Conservation (phyloP, 1,140 invertebrate genomes). For the Lasaia peninsularis region DNA sequence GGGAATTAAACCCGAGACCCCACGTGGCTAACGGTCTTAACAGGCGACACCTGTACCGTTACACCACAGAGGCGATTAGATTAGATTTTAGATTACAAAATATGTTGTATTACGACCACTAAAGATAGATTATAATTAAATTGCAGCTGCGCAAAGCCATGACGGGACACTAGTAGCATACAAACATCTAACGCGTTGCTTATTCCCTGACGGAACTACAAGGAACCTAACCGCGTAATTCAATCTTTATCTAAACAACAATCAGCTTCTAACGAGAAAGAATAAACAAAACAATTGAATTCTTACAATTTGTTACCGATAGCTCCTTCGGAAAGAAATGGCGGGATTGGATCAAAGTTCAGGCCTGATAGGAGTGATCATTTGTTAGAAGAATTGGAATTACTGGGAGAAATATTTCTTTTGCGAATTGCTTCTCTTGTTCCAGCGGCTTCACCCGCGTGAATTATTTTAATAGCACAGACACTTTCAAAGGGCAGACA, state of each 20-base stretch:
- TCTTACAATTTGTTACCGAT: background rate
- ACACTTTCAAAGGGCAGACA: no score
- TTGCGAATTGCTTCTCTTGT: background rate
- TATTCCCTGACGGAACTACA: background rate
- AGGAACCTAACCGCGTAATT: background rate
- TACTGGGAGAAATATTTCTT: background rate
- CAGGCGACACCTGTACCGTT: no score
- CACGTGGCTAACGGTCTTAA: no score
- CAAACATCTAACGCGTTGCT: background rate
- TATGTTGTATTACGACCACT: no score
- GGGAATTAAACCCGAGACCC: no score
- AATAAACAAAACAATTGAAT: slow-evolving; percentile 10
- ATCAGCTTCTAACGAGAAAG: background rate
- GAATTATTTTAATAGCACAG: no score
- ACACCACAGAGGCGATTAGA: no score
- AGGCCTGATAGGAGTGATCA: slow-evolving; percentile 4
- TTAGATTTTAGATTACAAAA: no score
- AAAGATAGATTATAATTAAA: no score
- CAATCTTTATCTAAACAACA: background rate
- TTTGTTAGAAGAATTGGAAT: slow-evolving; percentile 6
- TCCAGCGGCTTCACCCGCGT: no score
- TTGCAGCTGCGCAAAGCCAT: no score
- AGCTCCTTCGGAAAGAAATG: background rate
- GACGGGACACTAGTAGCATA: background rate
- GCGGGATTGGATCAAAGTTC: slow-evolving; percentile 4